These are phyloP conservation scores for Brachypalpus laphriformis DNA, from an alignment of 2,888 invertebrate species.

Conservation along the genomic window DNA sequence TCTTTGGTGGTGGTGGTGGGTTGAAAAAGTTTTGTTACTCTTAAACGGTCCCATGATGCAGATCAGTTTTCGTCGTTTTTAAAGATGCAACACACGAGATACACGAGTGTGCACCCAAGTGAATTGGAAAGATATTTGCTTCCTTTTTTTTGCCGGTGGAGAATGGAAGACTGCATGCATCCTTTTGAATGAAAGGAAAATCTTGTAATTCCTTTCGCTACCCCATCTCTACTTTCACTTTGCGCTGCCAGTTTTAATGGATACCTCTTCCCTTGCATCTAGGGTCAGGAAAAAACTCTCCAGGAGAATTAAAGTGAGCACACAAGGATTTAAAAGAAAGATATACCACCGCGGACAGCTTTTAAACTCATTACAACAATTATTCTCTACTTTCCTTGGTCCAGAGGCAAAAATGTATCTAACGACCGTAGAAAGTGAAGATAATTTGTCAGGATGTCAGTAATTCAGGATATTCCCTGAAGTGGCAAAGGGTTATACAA, in stretches of 20 bases:
- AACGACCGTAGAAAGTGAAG: slow-evolving; percentile 25
- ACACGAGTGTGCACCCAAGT: slow-evolving; percentile 7
- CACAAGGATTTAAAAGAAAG: slow-evolving; percentile 18
- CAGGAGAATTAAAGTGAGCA: slow-evolving; percentile 9
- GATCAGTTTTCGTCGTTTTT: background rate
- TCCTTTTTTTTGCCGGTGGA: background rate
- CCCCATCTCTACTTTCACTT: slow-evolving; percentile 53
- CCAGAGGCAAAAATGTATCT: background rate
- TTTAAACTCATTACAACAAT: slow-evolving; percentile 41
- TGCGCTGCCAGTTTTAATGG: slow-evolving; percentile 10
- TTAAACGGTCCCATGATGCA: slow-evolving; percentile 9
- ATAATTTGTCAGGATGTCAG: slow-evolving; percentile 55
- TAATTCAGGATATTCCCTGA: slow-evolving; percentile 32
- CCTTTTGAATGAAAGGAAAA: slow-evolving; percentile 67
- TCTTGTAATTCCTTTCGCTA: slow-evolving; percentile 53
- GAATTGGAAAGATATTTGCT: slow-evolving; percentile 17
- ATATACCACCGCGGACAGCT: slow-evolving; percentile 17
- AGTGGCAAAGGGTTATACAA: background rate
- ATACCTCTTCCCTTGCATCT: background rate
- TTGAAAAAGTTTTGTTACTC: background rate
- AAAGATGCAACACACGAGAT: background rate
- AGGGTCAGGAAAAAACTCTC: background rate
- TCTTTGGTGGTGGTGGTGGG: background rate
- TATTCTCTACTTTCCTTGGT: background rate
- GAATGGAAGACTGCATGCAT: slow-evolving; percentile 42